phyloP scores from a whole-genome alignment of 2,888 invertebrate species.

The Uropetala carovei region DNA sequence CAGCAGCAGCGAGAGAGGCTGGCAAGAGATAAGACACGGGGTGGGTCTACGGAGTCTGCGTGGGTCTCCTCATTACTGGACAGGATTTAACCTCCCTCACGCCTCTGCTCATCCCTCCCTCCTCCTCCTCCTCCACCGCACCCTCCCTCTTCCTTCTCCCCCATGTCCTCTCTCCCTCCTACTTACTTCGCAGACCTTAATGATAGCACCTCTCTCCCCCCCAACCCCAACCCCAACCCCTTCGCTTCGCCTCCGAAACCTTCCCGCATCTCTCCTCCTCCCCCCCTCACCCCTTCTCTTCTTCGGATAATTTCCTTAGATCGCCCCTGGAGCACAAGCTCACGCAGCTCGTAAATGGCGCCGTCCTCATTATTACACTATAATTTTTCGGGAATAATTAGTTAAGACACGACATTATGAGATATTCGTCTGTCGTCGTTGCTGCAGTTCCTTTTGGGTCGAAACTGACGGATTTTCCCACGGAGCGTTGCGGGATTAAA shows the following conservation, averaged over 20 bases:
- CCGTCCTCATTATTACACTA: neutral
- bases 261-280: neutral
- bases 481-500: too few species aligned
- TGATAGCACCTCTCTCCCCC: neutral
- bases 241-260: neutral
- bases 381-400: neutral
- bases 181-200: neutral
- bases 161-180: too few species aligned
- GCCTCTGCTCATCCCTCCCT: neutral
- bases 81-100: constrained; percentile 35
- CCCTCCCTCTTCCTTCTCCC: too few species aligned
- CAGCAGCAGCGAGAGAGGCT: constrained; percentile 1
- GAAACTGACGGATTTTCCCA: too few species aligned
- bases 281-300: too few species aligned
- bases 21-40: constrained; percentile 26
- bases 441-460: too few species aligned
- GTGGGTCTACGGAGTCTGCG: constrained; percentile 23
- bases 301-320: neutral
- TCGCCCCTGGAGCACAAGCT: neutral
- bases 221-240: too few species aligned
- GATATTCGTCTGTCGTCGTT: too few species aligned
- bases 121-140: neutral
- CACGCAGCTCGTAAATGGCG: neutral
- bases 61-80: constrained; percentile 25
- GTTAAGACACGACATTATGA: too few species aligned